phyloP scores from a whole-genome alignment of 2,797 vertebrate species.

The Thamnophis elegans region DNA sequence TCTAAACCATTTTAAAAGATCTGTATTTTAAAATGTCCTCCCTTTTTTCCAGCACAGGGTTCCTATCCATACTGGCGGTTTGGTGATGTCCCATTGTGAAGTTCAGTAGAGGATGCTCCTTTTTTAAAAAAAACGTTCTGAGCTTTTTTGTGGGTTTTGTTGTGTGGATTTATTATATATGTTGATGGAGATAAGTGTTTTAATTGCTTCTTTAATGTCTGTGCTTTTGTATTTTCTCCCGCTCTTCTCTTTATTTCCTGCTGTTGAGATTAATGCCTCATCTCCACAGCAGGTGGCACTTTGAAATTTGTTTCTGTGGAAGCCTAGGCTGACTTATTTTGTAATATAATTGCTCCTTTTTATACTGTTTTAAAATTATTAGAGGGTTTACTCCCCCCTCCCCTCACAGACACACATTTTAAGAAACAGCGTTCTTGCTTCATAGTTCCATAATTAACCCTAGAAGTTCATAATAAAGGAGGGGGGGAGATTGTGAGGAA shows the following conservation, averaged over 20 bases:
- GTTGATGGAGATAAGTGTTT: slow-evolving; percentile 81
- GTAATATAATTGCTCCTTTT: slow-evolving; percentile 72
- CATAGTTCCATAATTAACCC: slow-evolving; percentile 49
- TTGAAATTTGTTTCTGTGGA: slow-evolving; percentile 76
- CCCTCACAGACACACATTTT: slow-evolving; percentile 34
- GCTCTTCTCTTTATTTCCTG: slow-evolving; percentile 74
- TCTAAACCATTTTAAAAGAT: slow-evolving; percentile 54
- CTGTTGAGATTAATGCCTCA: slow-evolving; percentile 78
- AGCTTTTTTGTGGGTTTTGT: slow-evolving; percentile 27
- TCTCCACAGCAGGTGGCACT: slow-evolving; percentile 77
- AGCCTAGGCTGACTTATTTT: slow-evolving; percentile 74
- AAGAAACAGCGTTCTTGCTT: slow-evolving; percentile 54
- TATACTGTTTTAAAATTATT: slow-evolving; percentile 58
- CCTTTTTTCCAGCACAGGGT: slow-evolving; percentile 48
- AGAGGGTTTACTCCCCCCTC: slow-evolving; percentile 46
- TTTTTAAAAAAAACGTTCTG: slow-evolving; percentile 66
- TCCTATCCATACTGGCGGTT: slow-evolving; percentile 56
- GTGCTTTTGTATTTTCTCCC: slow-evolving; percentile 74
- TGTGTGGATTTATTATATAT: slow-evolving; percentile 66
- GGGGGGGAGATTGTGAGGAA: slow-evolving; percentile 5
- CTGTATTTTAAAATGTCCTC: slow-evolving; percentile 54
- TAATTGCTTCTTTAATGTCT: slow-evolving; percentile 85
- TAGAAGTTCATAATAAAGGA: slow-evolving; percentile 46
- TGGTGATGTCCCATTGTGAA: slow-evolving; percentile 68
- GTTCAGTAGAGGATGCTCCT: slow-evolving; percentile 63